Percentiles rank a stretch among this genome's conserved stretches.
Conservation (phyloP, 2,113 vertebrate genomes). For the Dromiciops gliroides region DNA sequence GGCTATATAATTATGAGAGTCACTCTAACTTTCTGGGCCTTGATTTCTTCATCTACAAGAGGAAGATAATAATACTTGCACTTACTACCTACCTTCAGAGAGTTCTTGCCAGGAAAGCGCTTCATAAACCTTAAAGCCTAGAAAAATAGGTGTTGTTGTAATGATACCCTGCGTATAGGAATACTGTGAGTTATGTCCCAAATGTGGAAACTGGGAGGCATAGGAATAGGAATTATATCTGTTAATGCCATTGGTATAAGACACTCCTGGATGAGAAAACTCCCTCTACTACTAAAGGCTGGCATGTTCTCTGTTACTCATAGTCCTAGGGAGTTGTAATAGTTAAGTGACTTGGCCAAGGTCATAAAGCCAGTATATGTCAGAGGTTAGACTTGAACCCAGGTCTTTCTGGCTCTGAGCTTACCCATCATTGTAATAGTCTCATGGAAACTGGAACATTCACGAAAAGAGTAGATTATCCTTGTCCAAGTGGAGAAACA, state of each 20-base stretch:
- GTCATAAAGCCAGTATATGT: not conserved
- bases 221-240: too few species aligned
- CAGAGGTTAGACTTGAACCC: not conserved
- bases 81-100: not conserved
- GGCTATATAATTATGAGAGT: not conserved
- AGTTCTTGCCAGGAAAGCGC: not conserved
- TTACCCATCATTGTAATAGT: not conserved
- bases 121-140: not conserved
- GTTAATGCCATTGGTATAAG: too few species aligned
- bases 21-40: not conserved
- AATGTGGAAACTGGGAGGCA: not conserved
- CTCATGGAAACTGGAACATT: not conserved
- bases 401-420: not conserved
- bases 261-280: too few species aligned
- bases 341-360: not conserved
- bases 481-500: not conserved
- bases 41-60: not conserved
- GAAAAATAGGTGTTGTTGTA: not conserved
- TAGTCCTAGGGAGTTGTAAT: not conserved
- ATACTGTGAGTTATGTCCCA: not conserved
- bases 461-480: not conserved
- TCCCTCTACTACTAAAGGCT: too few species aligned
- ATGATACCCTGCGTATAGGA: not conserved
- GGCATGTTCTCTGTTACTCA: too few species aligned
- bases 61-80: too few species aligned